Evolutionary conservation across 2,797 vertebrate species (phyloP), one percentile per base, ranked within the genome.

Genomic region (Sternarchorhynchus goeldii): DNA sequence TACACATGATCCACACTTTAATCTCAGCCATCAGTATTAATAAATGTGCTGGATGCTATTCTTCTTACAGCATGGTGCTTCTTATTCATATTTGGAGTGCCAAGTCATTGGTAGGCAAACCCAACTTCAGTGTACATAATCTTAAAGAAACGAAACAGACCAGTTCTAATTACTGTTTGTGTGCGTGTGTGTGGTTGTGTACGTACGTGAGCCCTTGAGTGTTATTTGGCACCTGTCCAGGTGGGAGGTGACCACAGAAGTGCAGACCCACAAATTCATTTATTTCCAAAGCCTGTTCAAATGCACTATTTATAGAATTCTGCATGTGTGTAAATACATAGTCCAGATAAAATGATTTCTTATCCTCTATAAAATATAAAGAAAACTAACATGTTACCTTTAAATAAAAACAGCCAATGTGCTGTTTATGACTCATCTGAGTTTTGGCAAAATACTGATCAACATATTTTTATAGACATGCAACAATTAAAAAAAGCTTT

Each of bases 201-300:
- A 84, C 92, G 89, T 86, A 94, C 92, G 31, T 90, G 82, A 86
- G 75, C 4, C 84, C 87, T 0, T n/a, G 69, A 2, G 84, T 91
- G 62, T 66, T 72, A 62, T 78, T 82, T 21, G 57, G 14, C 12
- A 62, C 7, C 53, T 18, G 21, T 0, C 7, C 0, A 17, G 80
- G 32, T 3, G 84, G 74, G 53, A 77, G 66, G 17, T 91, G 87
- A 4, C 88, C 81, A 63, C 93, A 94, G 81, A 94, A 93, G 56
- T 76, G 90, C 83, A 94, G 80, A 57, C 90, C 92, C 71, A 92
- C 88, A 89, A 98, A 93, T 85, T 99, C 97, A 78, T 95, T 97
- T 85, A 97, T 87, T 81, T 95, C 85, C 84, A 98, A 87, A 81
- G 96, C 96, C 97, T 99, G 81, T 82, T 81, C 10, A 78, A 69